A percentile compares a stretch with the other conserved stretches of the same genome.
Conservation (phyloP, 2,797 vertebrate species). For the Calcarius lapponicus region DNA sequence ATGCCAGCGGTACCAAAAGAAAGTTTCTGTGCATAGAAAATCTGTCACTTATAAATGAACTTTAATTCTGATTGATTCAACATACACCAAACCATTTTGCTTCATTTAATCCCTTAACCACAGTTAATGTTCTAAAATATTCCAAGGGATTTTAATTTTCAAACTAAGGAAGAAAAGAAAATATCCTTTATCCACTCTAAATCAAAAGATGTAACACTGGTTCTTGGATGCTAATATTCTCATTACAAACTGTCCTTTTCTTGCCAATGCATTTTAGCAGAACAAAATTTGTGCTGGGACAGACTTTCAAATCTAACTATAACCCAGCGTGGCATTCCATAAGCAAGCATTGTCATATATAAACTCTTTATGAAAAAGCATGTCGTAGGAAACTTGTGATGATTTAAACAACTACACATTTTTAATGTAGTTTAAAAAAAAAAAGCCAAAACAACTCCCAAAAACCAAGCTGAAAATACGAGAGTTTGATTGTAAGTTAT, state of each 20-base stretch:
- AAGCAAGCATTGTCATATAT: not conserved
- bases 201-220: not conserved
- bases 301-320: not conserved
- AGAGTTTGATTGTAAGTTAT: not conserved
- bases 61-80: slow-evolving; percentile 71
- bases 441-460: not conserved
- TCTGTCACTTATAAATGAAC: slow-evolving; percentile 51
- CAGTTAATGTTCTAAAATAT: slow-evolving; percentile 58
- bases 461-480: not conserved
- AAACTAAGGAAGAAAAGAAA: not conserved
- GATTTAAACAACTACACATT: not conserved
- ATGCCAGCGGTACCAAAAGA: not conserved
- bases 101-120: slow-evolving; percentile 62
- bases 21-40: slow-evolving; percentile 33
- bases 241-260: not conserved
- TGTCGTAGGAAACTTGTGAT: not conserved
- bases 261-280: not conserved
- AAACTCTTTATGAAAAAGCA: not conserved
- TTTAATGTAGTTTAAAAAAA: not conserved
- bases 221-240: not conserved
- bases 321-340: not conserved
- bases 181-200: not conserved
- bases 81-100: slow-evolving; percentile 50
- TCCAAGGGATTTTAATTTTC: slow-evolving; percentile 56
- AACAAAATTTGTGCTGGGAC: not conserved